phyloP scores from a whole-genome alignment of 2,113 vertebrate genomes.

The Nycticryphes semicollaris region DNA sequence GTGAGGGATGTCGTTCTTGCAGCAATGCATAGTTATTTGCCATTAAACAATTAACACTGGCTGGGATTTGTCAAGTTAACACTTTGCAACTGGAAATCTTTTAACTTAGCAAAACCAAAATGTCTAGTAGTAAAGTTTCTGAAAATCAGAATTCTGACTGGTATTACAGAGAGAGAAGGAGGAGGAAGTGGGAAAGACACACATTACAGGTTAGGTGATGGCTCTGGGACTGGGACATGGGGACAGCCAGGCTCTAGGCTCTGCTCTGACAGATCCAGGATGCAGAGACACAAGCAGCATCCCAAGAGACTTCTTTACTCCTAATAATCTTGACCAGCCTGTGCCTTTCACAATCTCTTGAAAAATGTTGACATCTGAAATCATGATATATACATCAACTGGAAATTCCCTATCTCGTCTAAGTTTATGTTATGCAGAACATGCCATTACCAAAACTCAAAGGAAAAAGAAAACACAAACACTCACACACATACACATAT shows the following conservation, averaged over 20 bases:
- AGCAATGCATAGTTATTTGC: fast-evolving
- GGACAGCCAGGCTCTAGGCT: neutral
- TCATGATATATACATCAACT: neutral
- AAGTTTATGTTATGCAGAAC: neutral
- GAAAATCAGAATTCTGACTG: neutral
- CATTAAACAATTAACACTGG: fast-evolving
- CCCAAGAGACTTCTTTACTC: neutral
- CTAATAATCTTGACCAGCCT: neutral
- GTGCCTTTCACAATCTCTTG: neutral
- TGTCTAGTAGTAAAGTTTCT: neutral
- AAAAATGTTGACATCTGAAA: neutral
- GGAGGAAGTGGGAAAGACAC: neutral
- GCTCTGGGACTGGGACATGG: neutral
- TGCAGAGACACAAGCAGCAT: neutral
- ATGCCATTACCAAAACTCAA: neutral
- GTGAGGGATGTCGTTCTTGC: neutral
- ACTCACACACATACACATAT: no score
- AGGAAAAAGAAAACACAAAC: neutral
- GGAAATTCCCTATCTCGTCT: neutral
- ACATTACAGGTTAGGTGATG: neutral
- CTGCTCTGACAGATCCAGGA: neutral
- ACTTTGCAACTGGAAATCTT: neutral
- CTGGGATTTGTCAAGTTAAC: neutral
- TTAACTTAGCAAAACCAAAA: neutral
- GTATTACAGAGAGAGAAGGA: neutral